phyloP scores from a whole-genome alignment of 2,888 invertebrate genomes.

The Drosophila subquinaria region DNA sequence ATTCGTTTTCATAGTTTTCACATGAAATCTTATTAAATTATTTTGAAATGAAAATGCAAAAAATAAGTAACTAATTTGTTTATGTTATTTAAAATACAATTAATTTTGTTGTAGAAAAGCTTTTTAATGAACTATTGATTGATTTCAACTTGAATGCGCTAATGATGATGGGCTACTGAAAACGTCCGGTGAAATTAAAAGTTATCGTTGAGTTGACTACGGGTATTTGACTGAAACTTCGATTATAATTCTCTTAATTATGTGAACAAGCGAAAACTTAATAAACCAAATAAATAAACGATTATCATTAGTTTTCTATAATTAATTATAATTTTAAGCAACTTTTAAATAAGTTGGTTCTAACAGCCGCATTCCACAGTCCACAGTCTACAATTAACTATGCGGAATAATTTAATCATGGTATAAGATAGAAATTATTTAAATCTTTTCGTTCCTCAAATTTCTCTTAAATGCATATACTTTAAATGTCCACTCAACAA shows the following conservation, averaged over 20 bases:
- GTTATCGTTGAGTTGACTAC: conserved; percentile 10
- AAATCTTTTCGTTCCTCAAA: too few species aligned
- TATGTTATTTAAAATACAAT: conserved; percentile 42
- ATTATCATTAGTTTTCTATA: conserved; percentile 5
- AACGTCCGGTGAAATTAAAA: conserved; percentile 17
- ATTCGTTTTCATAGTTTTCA: conserved; percentile 24
- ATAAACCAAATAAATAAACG: conserved; percentile 22
- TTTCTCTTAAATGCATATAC: too few species aligned
- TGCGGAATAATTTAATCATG: not conserved
- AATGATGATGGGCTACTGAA: conserved; percentile 35
- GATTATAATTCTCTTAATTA: conserved; percentile 12
- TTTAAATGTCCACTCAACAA: too few species aligned
- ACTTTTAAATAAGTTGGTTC: not conserved
- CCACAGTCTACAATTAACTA: not conserved
- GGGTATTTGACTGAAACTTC: not conserved
- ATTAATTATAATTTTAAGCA: conserved; percentile 9
- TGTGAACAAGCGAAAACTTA: conserved; percentile 6
- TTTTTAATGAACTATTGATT: conserved; percentile 51
- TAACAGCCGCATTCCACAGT: not conserved
- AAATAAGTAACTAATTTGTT: conserved; percentile 26
- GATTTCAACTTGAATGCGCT: conserved; percentile 32
- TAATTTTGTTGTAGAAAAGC: conserved; percentile 33
- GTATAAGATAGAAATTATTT: not conserved
- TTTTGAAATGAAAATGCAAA: conserved; percentile 6
- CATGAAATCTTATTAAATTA: conserved; percentile 22